Conservation (phyloP, 2,797 vertebrate genomes). For the Eulemur albifrons region DNA sequence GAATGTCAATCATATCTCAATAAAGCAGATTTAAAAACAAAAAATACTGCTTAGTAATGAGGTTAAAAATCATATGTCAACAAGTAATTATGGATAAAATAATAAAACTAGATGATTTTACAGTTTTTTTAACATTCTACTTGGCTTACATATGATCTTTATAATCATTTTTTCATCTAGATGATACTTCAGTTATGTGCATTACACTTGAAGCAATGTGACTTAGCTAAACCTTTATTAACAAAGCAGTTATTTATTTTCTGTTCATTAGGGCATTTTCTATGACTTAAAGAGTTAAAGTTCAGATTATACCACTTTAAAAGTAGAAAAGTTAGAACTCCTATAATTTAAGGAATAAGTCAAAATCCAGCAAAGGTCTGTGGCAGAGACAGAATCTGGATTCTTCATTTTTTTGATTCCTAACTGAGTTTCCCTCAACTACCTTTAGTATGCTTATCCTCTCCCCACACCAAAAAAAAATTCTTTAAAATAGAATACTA, state of each 20-base stretch:
- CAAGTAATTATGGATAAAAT: slow-evolving; percentile 14
- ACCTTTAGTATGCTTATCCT: background rate
- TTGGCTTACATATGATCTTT: background rate
- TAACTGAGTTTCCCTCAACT: slow-evolving; percentile 1
- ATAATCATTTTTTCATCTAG: background rate
- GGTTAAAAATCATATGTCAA: background rate
- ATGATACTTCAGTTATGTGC: background rate
- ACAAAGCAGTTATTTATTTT: slow-evolving; percentile 35
- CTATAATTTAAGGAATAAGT: background rate
- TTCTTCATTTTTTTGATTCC: background rate
- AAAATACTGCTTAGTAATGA: background rate
- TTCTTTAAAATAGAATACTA: background rate
- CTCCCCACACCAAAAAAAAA: background rate
- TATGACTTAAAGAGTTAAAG: slow-evolving; percentile 17
- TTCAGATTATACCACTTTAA: slow-evolving; percentile 14
- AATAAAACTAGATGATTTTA: background rate
- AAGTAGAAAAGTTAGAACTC: slow-evolving; percentile 21
- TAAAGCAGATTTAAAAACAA: background rate
- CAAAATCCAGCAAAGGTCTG: background rate
- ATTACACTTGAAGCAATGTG: background rate
- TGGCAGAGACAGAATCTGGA: slow-evolving; percentile 4
- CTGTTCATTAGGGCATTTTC: background rate
- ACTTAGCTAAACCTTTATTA: slow-evolving; percentile 31
- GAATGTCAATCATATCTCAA: background rate
- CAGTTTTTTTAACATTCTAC: background rate